These are phyloP conservation scores for Cybosia mesomella DNA, from an alignment of 2,888 invertebrate genomes.

Conservation along the genomic window DNA sequence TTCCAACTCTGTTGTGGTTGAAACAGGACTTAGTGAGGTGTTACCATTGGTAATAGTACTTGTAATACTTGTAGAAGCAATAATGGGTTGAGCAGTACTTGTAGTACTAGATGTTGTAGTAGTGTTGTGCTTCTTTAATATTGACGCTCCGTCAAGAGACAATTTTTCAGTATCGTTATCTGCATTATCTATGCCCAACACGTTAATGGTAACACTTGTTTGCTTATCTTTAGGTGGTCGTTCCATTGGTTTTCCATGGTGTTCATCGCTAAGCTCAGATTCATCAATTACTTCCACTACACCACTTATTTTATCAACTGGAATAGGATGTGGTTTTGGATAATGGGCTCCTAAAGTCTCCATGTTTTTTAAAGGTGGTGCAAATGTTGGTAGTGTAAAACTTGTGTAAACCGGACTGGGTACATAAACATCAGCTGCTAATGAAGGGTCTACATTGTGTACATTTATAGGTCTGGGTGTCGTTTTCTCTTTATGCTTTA, in stretches of 20 bases:
- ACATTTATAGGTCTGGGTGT: conserved; percentile 66
- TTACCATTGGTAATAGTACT: conserved; percentile 41
- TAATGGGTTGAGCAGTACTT: conserved; percentile 28
- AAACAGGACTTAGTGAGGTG: conserved; percentile 39
- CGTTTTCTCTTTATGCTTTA: conserved; percentile 67
- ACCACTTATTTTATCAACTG: conserved; percentile 88
- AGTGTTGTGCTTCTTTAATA: conserved; percentile 74
- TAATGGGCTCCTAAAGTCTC: conserved; percentile 88
- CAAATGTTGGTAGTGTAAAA: conserved; percentile 89
- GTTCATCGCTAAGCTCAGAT: conserved; percentile 58
- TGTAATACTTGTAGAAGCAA: conserved; percentile 40
- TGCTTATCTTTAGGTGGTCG: conserved; percentile 83
- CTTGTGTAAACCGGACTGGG: conserved; percentile 88
- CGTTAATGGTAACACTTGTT: conserved; percentile 78
- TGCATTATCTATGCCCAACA: conserved; percentile 69
- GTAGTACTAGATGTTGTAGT: conserved; percentile 48
- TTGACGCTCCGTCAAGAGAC: conserved; percentile 79
- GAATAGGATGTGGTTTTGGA: conserved; percentile 89
- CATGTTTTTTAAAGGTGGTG: conserved; percentile 87
- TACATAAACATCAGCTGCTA: conserved; percentile 73
- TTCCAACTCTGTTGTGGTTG: conserved; percentile 40
- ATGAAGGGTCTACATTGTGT: conserved; percentile 69
- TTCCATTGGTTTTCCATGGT: conserved; percentile 78
- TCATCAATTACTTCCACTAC: conserved; percentile 71
- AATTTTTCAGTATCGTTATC: conserved; percentile 77